Percentiles rank a stretch among this genome's conserved stretches.
phyloP scores from a whole-genome alignment of 92 coral and sea anemone species.

The Umimayanthus kanabou region DNA sequence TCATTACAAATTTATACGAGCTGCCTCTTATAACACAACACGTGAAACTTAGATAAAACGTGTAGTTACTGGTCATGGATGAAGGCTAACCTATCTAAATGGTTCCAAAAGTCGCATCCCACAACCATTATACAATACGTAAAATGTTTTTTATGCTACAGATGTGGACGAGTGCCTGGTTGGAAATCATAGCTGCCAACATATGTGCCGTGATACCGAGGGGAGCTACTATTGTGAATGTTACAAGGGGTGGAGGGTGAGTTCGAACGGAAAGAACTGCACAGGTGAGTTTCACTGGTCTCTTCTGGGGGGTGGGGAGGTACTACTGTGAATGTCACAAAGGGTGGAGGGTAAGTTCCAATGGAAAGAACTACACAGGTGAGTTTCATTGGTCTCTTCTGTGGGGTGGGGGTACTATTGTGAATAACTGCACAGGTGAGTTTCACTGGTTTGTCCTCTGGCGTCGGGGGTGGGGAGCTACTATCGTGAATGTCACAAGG shows the following conservation, averaged over 20 bases:
- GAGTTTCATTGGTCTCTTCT: neutral
- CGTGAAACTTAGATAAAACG: neutral
- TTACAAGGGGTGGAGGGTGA: slow-evolving; percentile 78
- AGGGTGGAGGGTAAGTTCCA: slow-evolving; percentile 68
- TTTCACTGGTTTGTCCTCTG: too few relatives aligned
- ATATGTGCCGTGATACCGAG: slow-evolving; percentile 55
- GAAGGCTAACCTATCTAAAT: neutral
- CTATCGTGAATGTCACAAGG: slow-evolving; percentile 84
- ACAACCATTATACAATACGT: neutral
- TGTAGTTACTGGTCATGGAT: neutral
- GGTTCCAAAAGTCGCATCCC: neutral
- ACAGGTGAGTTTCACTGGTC: slow-evolving; percentile 50
- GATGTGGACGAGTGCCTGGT: slow-evolving; percentile 92
- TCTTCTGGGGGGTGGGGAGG: neutral
- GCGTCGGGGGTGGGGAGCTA: neutral
- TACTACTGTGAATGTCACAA: slow-evolving; percentile 84
- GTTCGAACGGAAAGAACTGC: slow-evolving; percentile 68
- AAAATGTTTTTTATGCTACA: neutral
- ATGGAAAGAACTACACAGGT: slow-evolving; percentile 77
- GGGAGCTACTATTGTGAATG: slow-evolving; percentile 76
- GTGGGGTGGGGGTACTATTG: slow-evolving; percentile 47
- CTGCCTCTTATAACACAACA: too few relatives aligned
- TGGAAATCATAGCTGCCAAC: slow-evolving; percentile 74
- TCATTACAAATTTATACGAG: neutral
- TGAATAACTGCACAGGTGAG: slow-evolving; percentile 80